A percentile compares a stretch with the other conserved stretches of the same genome.
phyloP scores from a whole-genome alignment of 2,113 vertebrate genomes.

The Cacatua alba region DNA sequence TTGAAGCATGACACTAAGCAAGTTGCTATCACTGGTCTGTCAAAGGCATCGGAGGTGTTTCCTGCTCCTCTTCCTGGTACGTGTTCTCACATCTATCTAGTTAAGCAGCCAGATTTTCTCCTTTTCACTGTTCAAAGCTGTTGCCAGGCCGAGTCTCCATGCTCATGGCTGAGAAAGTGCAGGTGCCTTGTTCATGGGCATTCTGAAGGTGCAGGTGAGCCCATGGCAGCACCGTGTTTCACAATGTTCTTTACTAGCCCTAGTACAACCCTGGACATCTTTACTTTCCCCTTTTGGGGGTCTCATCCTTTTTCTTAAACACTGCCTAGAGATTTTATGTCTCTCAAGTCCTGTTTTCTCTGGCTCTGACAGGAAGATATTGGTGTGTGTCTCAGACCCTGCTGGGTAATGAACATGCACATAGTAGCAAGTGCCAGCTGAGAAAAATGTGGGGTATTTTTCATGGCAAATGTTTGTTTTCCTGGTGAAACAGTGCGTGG shows the following conservation, averaged over 20 bases:
- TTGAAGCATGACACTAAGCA: neutral
- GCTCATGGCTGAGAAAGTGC: neutral
- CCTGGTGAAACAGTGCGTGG: fast-evolving
- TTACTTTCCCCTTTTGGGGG: neutral
- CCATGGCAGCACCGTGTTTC: neutral
- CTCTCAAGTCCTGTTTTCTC: neutral
- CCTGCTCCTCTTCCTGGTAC: neutral
- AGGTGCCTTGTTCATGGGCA: neutral
- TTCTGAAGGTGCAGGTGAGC: neutral
- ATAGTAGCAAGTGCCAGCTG: neutral
- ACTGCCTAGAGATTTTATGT: neutral
- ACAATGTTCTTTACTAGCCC: neutral
- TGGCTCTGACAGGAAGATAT: neutral
- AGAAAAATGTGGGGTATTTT: neutral
- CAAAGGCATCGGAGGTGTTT: neutral
- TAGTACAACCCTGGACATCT: neutral
- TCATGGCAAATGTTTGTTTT: neutral
- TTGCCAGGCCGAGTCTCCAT: neutral
- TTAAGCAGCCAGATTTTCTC: neutral
- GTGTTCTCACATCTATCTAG: neutral
- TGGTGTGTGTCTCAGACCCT: neutral
- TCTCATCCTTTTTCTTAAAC: neutral
- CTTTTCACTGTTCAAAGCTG: neutral
- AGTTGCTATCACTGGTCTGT: neutral
- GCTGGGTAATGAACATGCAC: neutral